These are phyloP conservation scores for Strix occidentalis DNA, from an alignment of 2,797 vertebrate species.

Conservation along the genomic window DNA sequence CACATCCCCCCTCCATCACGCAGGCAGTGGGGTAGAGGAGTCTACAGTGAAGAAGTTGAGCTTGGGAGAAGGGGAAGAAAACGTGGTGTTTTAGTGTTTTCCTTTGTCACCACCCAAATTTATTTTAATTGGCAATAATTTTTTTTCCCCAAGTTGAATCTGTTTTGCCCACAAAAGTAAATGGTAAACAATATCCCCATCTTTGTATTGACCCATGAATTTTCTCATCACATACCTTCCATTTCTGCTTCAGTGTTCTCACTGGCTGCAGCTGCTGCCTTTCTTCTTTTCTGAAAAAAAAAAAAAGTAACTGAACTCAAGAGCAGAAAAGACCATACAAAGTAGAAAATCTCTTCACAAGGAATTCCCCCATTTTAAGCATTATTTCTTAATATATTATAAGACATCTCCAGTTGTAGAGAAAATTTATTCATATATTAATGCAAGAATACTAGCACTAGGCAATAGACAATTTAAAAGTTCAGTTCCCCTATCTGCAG, in stretches of 20 bases:
- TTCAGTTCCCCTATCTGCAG: not conserved
- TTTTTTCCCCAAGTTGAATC: not conserved
- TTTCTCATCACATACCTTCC: not conserved
- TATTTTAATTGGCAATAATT: not conserved
- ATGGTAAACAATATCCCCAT: not conserved
- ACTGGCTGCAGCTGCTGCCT: constrained; percentile 31
- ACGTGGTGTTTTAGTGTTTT: not conserved
- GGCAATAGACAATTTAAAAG: not conserved
- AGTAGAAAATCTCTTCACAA: not conserved
- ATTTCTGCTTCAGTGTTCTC: not conserved
- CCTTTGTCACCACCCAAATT: not conserved
- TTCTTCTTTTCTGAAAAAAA: constrained; percentile 51
- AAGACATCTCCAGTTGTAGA: not conserved
- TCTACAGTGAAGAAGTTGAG: not conserved
- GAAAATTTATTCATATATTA: not conserved
- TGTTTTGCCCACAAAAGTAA: not conserved
- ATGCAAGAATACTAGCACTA: not conserved
- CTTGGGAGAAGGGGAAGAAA: not conserved
- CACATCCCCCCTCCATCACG: not conserved
- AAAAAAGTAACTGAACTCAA: not conserved
- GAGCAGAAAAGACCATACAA: not conserved
- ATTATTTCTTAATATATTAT: not conserved
- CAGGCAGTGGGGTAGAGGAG: not conserved
- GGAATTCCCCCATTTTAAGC: not conserved
- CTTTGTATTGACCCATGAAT: not conserved